A percentile compares a stretch with the other conserved stretches of the same genome.
Conservation (phyloP, 2,113 vertebrate species). For the Ramphastos sulfuratus region DNA sequence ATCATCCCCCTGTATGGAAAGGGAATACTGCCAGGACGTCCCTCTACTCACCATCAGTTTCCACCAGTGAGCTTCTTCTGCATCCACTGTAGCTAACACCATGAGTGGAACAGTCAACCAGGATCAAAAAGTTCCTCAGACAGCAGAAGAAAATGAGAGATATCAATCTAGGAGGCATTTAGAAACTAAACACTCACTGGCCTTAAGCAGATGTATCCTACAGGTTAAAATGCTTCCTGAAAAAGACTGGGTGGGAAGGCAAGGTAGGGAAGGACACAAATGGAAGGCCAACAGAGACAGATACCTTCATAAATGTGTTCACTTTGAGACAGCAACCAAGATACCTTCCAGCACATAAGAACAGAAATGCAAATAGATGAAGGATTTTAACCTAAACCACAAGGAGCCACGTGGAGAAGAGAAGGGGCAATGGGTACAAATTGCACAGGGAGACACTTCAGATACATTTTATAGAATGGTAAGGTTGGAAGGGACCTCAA, state of each 20-base stretch:
- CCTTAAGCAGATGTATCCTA: background rate
- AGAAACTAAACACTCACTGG: background rate
- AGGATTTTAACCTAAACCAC: background rate
- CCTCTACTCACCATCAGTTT: background rate
- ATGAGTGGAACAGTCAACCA: background rate
- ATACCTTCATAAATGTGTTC: background rate
- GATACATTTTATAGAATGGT: no score
- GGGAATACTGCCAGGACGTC: background rate
- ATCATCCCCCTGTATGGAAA: background rate
- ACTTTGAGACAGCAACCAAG: background rate
- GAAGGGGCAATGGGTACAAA: background rate
- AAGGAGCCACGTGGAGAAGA: background rate
- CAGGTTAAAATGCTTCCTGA: background rate
- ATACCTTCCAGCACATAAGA: background rate
- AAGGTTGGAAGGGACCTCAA: no score
- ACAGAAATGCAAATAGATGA: background rate
- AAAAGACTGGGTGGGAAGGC: background rate
- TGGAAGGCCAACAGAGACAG: background rate
- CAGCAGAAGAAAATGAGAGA: background rate
- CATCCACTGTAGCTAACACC: accelerated
- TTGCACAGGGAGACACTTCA: background rate
- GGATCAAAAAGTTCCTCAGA: background rate
- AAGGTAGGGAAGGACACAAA: background rate
- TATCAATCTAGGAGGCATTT: background rate
- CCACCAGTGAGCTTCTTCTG: background rate